Percentiles rank a stretch among this genome's conserved stretches.
phyloP scores from a whole-genome alignment of 2,888 invertebrate species.

The Epistrophe grossulariae region DNA sequence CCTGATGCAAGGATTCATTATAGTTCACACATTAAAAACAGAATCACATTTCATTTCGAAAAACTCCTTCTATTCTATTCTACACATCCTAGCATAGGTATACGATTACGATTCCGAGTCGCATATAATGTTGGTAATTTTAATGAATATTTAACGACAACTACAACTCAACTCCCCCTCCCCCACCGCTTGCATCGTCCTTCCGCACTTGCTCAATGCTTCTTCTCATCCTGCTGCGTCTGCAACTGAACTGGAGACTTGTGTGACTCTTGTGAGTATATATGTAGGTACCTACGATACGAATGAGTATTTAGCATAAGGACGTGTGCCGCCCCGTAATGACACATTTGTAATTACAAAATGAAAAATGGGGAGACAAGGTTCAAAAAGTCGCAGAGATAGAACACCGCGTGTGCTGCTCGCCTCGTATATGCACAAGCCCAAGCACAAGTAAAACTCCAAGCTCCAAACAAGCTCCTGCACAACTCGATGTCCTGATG shows the following conservation, averaged over 20 bases:
- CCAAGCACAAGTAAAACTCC: too few species aligned
- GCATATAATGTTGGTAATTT: conserved; percentile 61
- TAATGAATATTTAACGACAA: conserved; percentile 75
- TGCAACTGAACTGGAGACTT: conserved; percentile 15
- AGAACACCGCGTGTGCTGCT: not conserved
- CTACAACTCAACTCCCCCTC: conserved; percentile 66
- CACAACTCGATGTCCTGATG: conserved; percentile 18
- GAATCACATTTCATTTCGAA: conserved; percentile 52
- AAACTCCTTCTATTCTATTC: conserved; percentile 30
- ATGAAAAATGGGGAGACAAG: conserved; percentile 24
- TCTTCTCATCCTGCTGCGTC: not conserved
- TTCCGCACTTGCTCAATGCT: not conserved
- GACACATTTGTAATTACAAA: conserved; percentile 73
- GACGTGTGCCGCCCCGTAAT: conserved; percentile 54
- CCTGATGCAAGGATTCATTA: conserved; percentile 19
- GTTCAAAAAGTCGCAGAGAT: conserved; percentile 6
- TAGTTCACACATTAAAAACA: conserved; percentile 17
- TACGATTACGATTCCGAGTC: not conserved
- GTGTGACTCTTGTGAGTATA: conserved; percentile 1
- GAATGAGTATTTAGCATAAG: conserved; percentile 64
- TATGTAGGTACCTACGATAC: too few species aligned
- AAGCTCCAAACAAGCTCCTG: too few species aligned
- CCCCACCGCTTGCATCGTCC: not conserved
- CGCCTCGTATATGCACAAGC: conserved; percentile 9
- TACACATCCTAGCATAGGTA: too few species aligned